These are phyloP conservation scores for human (Homo sapiens) DNA, from an alignment of 2,113 vertebrate genomes.

Conservation along the genomic window DNA sequence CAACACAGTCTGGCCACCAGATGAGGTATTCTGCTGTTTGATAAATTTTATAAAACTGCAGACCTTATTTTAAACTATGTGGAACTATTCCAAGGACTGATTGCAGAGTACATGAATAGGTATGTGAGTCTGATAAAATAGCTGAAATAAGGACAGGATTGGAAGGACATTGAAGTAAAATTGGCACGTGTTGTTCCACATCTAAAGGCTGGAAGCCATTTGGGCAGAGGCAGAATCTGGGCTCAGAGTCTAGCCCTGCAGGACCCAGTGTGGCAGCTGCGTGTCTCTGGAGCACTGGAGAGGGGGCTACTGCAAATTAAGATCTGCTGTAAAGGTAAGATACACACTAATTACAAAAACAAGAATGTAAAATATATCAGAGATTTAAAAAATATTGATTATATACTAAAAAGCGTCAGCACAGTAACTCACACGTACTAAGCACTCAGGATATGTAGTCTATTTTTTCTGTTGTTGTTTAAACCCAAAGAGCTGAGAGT, in stretches of 20 bases:
- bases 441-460: not conserved
- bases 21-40: conserved; percentile 15
- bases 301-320: not conserved
- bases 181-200: too few relatives aligned
- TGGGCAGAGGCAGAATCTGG: not conserved
- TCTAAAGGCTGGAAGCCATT: not conserved
- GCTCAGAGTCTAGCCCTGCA: not conserved
- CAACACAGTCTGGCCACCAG: conserved; percentile 54
- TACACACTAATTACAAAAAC: not conserved
- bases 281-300: not conserved
- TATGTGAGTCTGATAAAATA: not conserved
- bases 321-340: not conserved
- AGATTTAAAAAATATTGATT: not conserved
- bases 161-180: not conserved
- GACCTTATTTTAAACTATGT: not conserved
- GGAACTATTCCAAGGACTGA: not conserved
- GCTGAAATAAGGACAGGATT: not conserved
- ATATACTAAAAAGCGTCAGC: not conserved
- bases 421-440: not conserved
- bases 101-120: not conserved
- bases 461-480: not conserved
- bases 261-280: rapidly evolving
- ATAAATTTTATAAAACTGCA: conserved; percentile 7
- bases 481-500: not conserved
- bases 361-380: not conserved